Evolutionary conservation across 1,140 invertebrate genomes (phyloP), one percentile per base, ranked within the genome.

Genomic region (Gonioctena quinquepunctata): DNA sequence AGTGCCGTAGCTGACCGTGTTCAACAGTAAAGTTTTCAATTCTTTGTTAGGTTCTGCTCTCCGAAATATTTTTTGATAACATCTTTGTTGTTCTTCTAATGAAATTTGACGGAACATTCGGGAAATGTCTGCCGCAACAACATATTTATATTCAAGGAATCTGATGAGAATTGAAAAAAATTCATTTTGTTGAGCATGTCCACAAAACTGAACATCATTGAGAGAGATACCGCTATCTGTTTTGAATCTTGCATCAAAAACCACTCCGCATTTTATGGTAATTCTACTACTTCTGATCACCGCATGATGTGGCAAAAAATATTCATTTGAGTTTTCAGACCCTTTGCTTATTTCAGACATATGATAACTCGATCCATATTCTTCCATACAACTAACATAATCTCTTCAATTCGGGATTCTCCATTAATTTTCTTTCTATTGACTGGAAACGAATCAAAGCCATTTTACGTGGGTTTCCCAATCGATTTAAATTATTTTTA

Each of bases 21-120:
- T 68, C 13, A 72, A 65, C 33, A 67, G 2, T 62, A 76, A 83
- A 3, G 66, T 42, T 21, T 76, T 57, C 25, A 79, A 27, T n/a
- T 69, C 48, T 42, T 82, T 61, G 4, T 71, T 56, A 6, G 19
- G 4, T 26, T 83, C 80, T 0, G 19, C 8, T 23, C 80, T 70
- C 82, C 83, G 84, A 0, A 84, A 5, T 13, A 85, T 83, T 68
- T 73, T 68, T 72, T 84, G 82, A 11, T 79, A 72, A 27, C 79
- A 54, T 22, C 63, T 26, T 67, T 83, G 76, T 26, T 79, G 65
- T 22, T 70, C 33, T 49, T 76, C 7, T 19, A 84, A 70, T 23
- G 71, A n/a, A 3, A 84, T 74, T 73, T 84, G 80, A 3, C 80
- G 65, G 66, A 83, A 85, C 77, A 83, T 84, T 70, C 13, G 81